A percentile compares a stretch with the other conserved stretches of the same genome.
phyloP scores from a whole-genome alignment of 2,888 invertebrate species.

The Bruchidius siliquastri region DNA sequence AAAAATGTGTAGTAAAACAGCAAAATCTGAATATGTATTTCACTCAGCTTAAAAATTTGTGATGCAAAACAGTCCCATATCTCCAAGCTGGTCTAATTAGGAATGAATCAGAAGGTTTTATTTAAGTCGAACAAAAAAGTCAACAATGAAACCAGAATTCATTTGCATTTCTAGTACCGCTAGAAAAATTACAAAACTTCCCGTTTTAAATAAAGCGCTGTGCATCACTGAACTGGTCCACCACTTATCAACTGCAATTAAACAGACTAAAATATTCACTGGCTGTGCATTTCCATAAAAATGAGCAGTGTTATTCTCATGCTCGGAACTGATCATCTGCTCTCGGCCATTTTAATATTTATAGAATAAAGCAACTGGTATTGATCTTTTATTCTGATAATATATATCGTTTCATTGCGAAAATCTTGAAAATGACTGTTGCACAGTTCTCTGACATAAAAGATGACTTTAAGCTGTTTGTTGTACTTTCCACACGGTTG shows the following conservation, averaged over 20 bases:
- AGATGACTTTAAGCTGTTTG: too few species aligned
- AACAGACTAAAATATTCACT: slow-evolving; percentile 21
- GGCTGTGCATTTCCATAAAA: slow-evolving; percentile 18
- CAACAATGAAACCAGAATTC: slow-evolving; percentile 22
- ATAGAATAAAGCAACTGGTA: background rate
- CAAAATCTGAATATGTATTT: slow-evolving; percentile 8
- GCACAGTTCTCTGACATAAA: too few species aligned
- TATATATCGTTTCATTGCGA: too few species aligned
- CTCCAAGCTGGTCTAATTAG: slow-evolving; percentile 14
- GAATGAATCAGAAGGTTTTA: slow-evolving; percentile 16
- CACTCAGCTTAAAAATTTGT: slow-evolving; percentile 6
- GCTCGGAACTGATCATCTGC: background rate
- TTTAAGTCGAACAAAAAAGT: slow-evolving; percentile 16
- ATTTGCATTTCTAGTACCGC: slow-evolving; percentile 21
- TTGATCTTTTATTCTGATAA: too few species aligned
- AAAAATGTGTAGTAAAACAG: background rate
- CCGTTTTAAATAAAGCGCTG: slow-evolving; percentile 25
- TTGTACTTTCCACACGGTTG: too few species aligned
- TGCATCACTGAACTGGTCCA: slow-evolving; percentile 22
- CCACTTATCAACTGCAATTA: slow-evolving; percentile 23
- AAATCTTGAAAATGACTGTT: too few species aligned
- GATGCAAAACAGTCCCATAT: slow-evolving; percentile 7
- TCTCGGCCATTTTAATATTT: background rate
- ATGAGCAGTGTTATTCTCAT: slow-evolving; percentile 4
- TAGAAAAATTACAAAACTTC: background rate